A percentile compares a stretch with the other conserved stretches of the same genome.
These are phyloP conservation scores for Lampris incognitus DNA, from an alignment of 2,113 vertebrate genomes.

Conservation along the genomic window DNA sequence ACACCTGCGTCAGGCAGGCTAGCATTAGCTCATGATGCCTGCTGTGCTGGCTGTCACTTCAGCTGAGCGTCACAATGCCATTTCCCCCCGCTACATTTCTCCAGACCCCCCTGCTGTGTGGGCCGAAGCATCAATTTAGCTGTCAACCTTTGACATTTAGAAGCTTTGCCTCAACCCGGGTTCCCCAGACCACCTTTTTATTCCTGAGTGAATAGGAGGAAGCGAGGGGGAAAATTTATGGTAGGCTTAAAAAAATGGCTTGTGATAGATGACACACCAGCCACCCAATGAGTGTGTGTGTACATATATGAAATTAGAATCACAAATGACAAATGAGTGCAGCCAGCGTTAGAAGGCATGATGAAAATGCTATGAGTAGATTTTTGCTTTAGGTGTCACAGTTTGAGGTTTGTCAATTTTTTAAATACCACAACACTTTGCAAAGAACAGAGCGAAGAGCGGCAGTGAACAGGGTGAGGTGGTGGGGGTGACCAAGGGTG, in stretches of 20 bases:
- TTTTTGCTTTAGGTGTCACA: too few species aligned
- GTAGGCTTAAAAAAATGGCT: constrained; percentile 24
- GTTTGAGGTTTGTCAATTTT: too few species aligned
- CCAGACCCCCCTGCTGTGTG: constrained; percentile 39
- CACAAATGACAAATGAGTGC: too few species aligned
- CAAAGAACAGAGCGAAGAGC: too few species aligned
- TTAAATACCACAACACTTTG: too few species aligned
- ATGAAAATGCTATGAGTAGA: too few species aligned
- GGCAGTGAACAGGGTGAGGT: too few species aligned
- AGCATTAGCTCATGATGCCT: constrained; percentile 67
- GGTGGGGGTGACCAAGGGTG: too few species aligned
- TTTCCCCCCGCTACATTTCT: constrained; percentile 64
- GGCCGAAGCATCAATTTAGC: constrained; percentile 58
- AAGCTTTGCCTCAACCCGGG: constrained; percentile 50
- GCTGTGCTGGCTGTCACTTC: constrained; percentile 63
- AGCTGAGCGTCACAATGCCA: constrained; percentile 63
- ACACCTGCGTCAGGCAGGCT: constrained; percentile 58
- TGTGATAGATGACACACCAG: constrained; percentile 8
- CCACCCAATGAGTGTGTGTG: constrained; percentile 13
- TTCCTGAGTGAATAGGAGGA: not conserved
- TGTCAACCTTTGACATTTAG: constrained; percentile 72
- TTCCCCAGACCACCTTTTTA: constrained; percentile 27
- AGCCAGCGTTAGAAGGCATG: too few species aligned
- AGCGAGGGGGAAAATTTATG: constrained; percentile 41
- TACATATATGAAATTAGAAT: too few species aligned